A percentile compares a stretch with the other conserved stretches of the same genome.
phyloP scores from a whole-genome alignment of 2,113 vertebrate species.

The Osmerus eperlanus region DNA sequence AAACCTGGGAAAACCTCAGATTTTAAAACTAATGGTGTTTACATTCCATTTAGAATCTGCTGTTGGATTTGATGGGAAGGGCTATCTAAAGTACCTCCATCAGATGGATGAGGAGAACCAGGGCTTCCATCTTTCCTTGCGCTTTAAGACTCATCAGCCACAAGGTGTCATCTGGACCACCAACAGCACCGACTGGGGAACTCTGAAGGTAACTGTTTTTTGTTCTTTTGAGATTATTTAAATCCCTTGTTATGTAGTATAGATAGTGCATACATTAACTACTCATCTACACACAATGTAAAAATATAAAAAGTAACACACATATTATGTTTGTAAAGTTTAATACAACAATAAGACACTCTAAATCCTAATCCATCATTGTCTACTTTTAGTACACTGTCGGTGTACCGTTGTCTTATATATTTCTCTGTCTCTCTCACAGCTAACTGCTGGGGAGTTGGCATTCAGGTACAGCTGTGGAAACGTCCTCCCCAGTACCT shows the following conservation, averaged over 20 bases:
- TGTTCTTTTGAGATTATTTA: not conserved
- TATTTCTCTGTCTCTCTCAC: conserved; percentile 32
- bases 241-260: not conserved
- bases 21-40: not conserved
- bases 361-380: no score
- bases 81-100: conserved; percentile 79
- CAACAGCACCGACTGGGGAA: conserved; percentile 69
- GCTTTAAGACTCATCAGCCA: conserved; percentile 80
- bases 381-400: not conserved
- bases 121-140: conserved; percentile 75
- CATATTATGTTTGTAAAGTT: no score
- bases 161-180: conserved; percentile 69
- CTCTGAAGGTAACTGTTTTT: conserved; percentile 76
- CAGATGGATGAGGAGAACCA: conserved; percentile 62
- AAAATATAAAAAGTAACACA: not conserved
- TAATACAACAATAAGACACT: no score
- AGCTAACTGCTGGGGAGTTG: conserved; percentile 77
- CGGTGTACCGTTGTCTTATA: not conserved
- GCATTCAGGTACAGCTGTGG: conserved; percentile 77
- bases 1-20: no score
- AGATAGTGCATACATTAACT: not conserved
- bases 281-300: not conserved
- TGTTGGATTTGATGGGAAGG: conserved; percentile 77
- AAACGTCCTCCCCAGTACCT: conserved; percentile 43
- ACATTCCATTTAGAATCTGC: conserved; percentile 76